Evolutionary conservation across 2,888 invertebrate species (phyloP), one percentile per base, ranked within the genome.

Genomic region (Bibio marci): DNA sequence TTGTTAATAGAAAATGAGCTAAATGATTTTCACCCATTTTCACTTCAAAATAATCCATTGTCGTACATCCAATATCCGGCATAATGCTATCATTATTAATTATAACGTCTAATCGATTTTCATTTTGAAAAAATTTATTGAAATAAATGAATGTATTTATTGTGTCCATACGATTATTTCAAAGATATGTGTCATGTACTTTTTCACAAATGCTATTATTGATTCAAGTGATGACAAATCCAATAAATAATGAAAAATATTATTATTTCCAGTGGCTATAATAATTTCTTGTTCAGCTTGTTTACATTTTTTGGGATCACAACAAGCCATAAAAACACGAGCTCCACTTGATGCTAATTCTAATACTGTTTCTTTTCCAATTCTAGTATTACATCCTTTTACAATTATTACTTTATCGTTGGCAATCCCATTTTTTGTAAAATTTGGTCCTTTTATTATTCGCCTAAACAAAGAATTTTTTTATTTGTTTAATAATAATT

Each of bases 311-410:
- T 64, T 57, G 67, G 86, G 67, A 63, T 87, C 71, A 37, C 86
- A 69, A 52, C 88, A 88, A 2, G 85, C 88, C 82, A 90, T 80
- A 51, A 85, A 76, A 44, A 90, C 78, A 63, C 73, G 80, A 3
- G 81, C 87, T 4, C 79, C 76, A 38, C 80, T 61, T 39, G 64
- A 65, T 0, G 85, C 85, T 50, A 88, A 64, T 51, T 77, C 79
- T 53, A 64, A 64, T 0, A 71, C 77, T 0, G 78, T 74, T 55
- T 79, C 80, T 56, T 70, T 75, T 12, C 88, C 88, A 48, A 88
- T 83, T 25, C 88, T 88, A 22, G 74, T 74, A 59, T 77, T 85
- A 5, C 82, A 74, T 12, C 88, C 88, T 0, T 87, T 88, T n/a
- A 88, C 62, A 38, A 88, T 70, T 3, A 73, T 67, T 15, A 77